phyloP scores from a whole-genome alignment of 92 coral and sea anemone genomes.

The Heteractis magnifica region DNA sequence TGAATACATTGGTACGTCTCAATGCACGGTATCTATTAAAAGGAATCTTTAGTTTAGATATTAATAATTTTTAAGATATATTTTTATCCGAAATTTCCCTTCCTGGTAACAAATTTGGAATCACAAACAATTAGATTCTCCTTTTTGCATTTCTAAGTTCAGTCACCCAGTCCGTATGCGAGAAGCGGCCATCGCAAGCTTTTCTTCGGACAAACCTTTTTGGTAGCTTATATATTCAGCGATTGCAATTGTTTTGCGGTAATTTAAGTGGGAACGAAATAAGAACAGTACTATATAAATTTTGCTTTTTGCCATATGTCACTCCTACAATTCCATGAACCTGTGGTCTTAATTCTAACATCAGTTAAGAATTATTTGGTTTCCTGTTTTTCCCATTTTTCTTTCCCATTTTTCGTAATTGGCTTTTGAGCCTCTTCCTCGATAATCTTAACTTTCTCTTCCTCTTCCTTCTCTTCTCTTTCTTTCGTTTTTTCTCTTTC shows the following conservation, averaged over 20 bases:
- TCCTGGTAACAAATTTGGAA: too few species aligned
- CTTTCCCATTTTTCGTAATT: slow-evolving; percentile 25
- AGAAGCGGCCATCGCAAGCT: background rate
- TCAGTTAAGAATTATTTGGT: background rate
- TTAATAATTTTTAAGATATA: too few species aligned
- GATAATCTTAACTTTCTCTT: slow-evolving; percentile 27
- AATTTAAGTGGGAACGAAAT: background rate
- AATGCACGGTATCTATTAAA: too few species aligned
- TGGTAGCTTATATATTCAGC: background rate
- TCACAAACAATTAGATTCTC: too few species aligned
- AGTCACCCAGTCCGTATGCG: too few species aligned
- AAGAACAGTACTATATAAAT: background rate
- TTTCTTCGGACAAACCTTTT: background rate
- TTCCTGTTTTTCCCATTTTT: slow-evolving; percentile 5
- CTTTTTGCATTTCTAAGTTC: too few species aligned
- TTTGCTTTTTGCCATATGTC: background rate
- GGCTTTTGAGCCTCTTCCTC: slow-evolving; percentile 34
- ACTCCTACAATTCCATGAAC: background rate
- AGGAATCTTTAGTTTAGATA: too few species aligned
- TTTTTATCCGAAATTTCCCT: too few species aligned
- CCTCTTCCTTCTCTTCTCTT: slow-evolving; percentile 45
- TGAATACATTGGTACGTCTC: background rate
- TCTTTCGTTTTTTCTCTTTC: slow-evolving; percentile 38
- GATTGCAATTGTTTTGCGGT: background rate
- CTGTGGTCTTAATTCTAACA: background rate